Percentiles rank a stretch among this genome's conserved stretches.
phyloP scores from a whole-genome alignment of 2,888 invertebrate genomes.

The Thecophora atra region DNA sequence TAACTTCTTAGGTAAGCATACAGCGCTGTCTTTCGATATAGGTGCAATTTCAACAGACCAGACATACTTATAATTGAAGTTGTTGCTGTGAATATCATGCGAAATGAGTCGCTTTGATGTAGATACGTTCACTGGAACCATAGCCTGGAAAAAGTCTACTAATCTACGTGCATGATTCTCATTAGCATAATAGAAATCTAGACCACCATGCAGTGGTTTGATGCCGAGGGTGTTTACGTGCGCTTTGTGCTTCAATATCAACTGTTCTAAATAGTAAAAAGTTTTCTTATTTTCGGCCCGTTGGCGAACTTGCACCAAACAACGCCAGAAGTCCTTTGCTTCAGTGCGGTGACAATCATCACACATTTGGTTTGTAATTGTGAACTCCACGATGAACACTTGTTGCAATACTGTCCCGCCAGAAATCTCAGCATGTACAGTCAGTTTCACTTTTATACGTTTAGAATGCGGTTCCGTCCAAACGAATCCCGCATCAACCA shows the following conservation, averaged over 20 bases:
- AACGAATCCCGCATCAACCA: conserved; percentile 95
- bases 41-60: conserved; percentile 96
- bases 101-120: conserved; percentile 95
- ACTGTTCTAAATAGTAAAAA: conserved; percentile 95
- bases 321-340: conserved; percentile 98
- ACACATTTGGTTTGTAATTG: conserved; percentile 93
- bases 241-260: conserved; percentile 94
- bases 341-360: conserved; percentile 96
- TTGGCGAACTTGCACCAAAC: conserved; percentile 88
- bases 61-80: conserved; percentile 95
- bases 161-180: conserved; percentile 93
- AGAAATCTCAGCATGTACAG: conserved; percentile 94
- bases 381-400: conserved; percentile 93
- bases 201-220: conserved; percentile 84
- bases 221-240: conserved; percentile 91
- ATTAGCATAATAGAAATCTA: conserved; percentile 93
- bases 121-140: conserved; percentile 87
- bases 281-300: conserved; percentile 94
- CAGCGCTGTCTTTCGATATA: conserved; percentile 91
- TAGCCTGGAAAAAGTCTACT: conserved; percentile 89
- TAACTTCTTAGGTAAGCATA: conserved; percentile 87
- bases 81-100: conserved; percentile 96
- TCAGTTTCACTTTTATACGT: conserved; percentile 93
- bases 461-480: conserved; percentile 99
- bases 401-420: conserved; percentile 93